Evolutionary conservation across 2,888 invertebrate genomes (phyloP).

Genomic region (Copidosoma aretas): DNA sequence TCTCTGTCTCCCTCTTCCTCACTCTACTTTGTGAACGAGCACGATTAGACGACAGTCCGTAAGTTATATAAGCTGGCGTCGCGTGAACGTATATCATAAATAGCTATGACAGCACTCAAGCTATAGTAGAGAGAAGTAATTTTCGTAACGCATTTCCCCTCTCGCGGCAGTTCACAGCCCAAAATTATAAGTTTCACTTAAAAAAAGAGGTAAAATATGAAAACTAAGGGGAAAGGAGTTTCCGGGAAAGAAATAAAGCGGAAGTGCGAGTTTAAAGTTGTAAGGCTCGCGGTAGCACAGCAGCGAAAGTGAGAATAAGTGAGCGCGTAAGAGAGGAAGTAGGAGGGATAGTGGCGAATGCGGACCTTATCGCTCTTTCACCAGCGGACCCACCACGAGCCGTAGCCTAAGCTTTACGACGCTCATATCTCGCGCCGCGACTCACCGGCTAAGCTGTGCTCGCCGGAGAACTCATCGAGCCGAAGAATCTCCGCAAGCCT

Average conservation of each 20-base stretch:
- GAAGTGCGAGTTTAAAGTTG: not conserved
- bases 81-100: too few relatives aligned
- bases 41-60: too few relatives aligned
- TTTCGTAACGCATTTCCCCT: too few relatives aligned
- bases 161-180: too few relatives aligned
- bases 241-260: not conserved
- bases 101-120: too few relatives aligned
- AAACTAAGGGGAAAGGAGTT: not conserved
- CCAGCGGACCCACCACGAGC: not conserved
- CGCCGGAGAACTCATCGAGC: slow-evolving; percentile 34
- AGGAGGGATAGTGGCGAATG: not conserved
- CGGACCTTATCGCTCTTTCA: slow-evolving; percentile 22
- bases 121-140: too few relatives aligned
- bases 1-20: too few relatives aligned
- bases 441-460: not conserved
- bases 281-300: not conserved
- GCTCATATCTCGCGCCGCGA: slow-evolving; percentile 20
- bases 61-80: too few relatives aligned
- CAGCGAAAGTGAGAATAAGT: slow-evolving; percentile 23
- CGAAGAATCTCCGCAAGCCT: slow-evolving; percentile 23
- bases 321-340: not conserved
- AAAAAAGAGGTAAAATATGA: too few relatives aligned
- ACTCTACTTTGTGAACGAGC: too few relatives aligned
- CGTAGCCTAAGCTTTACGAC: slow-evolving; percentile 29
- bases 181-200: too few relatives aligned